phyloP scores from a whole-genome alignment of 2,888 invertebrate species.

The Caenorhabditis panamensis region DNA sequence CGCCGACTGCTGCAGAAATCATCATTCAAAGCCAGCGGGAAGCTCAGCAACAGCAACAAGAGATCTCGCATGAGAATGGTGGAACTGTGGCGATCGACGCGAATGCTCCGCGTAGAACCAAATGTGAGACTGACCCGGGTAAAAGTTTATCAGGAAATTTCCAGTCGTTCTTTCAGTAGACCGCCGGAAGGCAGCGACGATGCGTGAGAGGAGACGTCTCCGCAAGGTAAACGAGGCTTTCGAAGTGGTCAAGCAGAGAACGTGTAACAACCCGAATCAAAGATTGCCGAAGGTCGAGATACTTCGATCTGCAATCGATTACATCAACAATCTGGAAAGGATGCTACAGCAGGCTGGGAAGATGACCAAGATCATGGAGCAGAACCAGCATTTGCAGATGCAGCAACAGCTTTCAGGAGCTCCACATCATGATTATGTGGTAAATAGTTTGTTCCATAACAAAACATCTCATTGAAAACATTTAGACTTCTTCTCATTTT shows the following conservation, averaged over 20 bases:
- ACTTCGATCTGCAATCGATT: constrained; percentile 95
- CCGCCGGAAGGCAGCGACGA: constrained; percentile 95
- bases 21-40: neutral
- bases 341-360: constrained; percentile 81
- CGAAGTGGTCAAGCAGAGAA: constrained; percentile 92
- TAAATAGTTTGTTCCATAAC: constrained; percentile 23
- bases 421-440: constrained; percentile 63
- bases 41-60: constrained; percentile 7
- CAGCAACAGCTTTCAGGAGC: constrained; percentile 46
- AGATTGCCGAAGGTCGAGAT: constrained; percentile 98
- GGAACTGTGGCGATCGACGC: constrained; percentile 1
- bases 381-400: constrained; percentile 66
- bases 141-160: constrained; percentile 19
- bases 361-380: constrained; percentile 78
- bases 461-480: neutral
- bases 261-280: constrained; percentile 95
- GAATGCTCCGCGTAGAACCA: constrained; percentile 58
- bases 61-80: constrained; percentile 5
- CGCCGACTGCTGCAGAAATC: constrained; percentile 12
- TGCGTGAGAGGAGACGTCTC: constrained; percentile 92
- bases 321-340: constrained; percentile 87
- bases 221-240: constrained; percentile 99
- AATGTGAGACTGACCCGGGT: constrained; percentile 50
- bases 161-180: constrained; percentile 86
- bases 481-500: constrained; percentile 60